phyloP scores from a whole-genome alignment of 2,113 vertebrate species.

The Philantomba maxwellii region DNA sequence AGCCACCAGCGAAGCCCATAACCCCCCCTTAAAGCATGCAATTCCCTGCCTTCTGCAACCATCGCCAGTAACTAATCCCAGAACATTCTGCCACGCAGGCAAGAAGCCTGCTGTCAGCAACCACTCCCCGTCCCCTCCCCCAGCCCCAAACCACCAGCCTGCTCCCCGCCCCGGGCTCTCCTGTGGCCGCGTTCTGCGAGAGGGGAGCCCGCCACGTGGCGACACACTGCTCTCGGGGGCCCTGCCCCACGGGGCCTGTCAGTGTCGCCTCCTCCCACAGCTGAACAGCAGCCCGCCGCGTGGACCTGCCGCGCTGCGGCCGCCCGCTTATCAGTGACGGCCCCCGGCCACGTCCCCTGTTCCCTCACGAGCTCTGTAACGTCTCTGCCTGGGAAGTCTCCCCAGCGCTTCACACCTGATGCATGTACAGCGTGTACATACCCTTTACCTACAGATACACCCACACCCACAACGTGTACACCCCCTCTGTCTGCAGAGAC shows the following conservation, averaged over 20 bases:
- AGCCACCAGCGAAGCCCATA: neutral
- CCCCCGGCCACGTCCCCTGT: neutral
- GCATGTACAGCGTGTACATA: accelerated
- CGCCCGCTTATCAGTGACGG: neutral
- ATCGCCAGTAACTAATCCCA: neutral
- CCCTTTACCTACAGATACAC: neutral
- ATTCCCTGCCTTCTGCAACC: neutral
- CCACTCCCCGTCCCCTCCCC: accelerated
- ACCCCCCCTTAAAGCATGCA: neutral
- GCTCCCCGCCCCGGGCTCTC: neutral
- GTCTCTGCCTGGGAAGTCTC: neutral
- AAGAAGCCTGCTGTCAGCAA: neutral
- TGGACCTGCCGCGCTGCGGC: accelerated
- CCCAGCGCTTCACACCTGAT: neutral
- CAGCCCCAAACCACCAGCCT: neutral
- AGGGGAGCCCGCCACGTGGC: neutral
- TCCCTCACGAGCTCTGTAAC: neutral
- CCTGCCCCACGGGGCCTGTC: neutral
- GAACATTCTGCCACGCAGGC: neutral
- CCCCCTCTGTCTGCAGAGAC: neutral
- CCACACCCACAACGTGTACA: accelerated
- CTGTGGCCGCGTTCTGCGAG: accelerated
- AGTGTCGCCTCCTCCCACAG: neutral
- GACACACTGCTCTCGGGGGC: neutral
- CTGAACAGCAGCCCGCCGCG: neutral